A percentile compares a stretch with the other conserved stretches of the same genome.
These are phyloP conservation scores for Brachionus calyciflorus DNA, from an alignment of 1,140 invertebrate genomes.

Conservation along the genomic window DNA sequence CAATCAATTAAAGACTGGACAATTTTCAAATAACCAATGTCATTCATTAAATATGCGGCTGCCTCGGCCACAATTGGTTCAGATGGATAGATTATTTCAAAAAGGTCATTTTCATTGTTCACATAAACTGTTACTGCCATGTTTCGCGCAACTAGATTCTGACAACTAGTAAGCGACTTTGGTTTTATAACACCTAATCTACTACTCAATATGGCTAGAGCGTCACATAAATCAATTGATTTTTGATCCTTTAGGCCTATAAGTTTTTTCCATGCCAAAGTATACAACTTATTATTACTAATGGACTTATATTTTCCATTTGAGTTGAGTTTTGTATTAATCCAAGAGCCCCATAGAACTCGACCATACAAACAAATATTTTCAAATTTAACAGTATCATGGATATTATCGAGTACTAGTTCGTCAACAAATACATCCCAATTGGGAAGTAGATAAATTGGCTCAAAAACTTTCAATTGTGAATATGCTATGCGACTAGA, in stretches of 20 bases:
- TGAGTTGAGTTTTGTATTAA: background rate
- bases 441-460: conserved; percentile 24
- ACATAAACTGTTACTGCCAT: conserved; percentile 16
- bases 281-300: background rate
- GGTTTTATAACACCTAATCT: conserved; percentile 10
- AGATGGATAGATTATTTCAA: conserved; percentile 18
- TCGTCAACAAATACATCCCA: conserved; percentile 14
- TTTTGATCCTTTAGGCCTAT: background rate
- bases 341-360: conserved; percentile 6
- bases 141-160: background rate
- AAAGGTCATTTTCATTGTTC: background rate
- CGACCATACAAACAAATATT: background rate
- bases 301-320: background rate
- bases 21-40: background rate
- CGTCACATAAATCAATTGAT: background rate
- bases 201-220: background rate
- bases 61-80: background rate
- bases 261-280: background rate
- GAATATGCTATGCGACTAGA: background rate
- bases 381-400: conserved; percentile 13
- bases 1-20: background rate
- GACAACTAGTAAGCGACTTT: background rate
- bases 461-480: conserved; percentile 9
- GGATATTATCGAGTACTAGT: background rate
- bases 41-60: background rate